Evolutionary conservation across 2,797 vertebrate genomes (phyloP), one percentile per base, ranked within the genome.

Genomic region (Onychomys leucogaster): DNA sequence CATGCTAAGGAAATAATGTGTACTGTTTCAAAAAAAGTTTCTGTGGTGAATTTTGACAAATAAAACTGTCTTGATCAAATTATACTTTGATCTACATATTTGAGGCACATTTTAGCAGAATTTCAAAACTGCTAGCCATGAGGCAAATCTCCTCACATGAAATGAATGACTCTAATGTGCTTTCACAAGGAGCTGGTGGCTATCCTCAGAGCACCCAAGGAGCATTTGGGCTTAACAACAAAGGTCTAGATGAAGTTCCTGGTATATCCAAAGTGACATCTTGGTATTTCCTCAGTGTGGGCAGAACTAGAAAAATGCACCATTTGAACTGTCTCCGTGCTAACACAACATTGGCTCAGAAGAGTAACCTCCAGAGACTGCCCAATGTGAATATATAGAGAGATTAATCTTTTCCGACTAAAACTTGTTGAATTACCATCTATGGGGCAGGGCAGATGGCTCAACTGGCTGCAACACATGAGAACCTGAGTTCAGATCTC

Each of bases 31-130:
- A 41, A 95, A 94, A 91, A 95, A 93, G 91, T 63, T 32, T 67
- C 61, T 25, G 43, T 61, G 65, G 65, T 63, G 27, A 61, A 75
- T 94, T 96, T 94, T 97, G 61, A 89, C 52, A 86, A 89, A 88
- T 76, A 67, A 91, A 97, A 89, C 90, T 90, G 55, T 73, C 93
- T 95, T 94, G 69, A 86, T 97, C 83, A 76, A 95, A 89, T 82
- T 84, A 61, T 52, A 82, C 69, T 94, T 97, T 94, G 83, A 95
- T 83, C 37, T 61, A 78, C 61, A 29, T 84, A 85, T 95, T 81
- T 77, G 90, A 94, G 85, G 65, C 80, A 76, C 32, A 29, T 92
- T 94, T 95, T 91, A 94, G 80, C 37, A 90, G 90, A 94, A 96
- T 96, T 95, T 96, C 27, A 84, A 93, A 96, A 94, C 49, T 82